Base-by-base conservation (phyloP, 2,888 invertebrate species). In the Conistra vaccinii region DNA sequence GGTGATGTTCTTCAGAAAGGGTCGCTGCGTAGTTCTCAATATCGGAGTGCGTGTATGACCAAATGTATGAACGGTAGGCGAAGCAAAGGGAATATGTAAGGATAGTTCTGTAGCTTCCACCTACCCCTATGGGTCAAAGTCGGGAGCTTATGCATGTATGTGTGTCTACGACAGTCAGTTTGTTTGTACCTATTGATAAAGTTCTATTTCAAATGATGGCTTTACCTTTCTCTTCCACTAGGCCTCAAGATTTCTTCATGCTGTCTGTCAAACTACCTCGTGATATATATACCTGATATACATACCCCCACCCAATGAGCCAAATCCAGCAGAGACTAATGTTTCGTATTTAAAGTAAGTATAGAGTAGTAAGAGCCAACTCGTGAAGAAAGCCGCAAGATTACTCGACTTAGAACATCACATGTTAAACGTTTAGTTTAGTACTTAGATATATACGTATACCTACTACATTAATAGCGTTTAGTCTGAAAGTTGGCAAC, bases 391-490 rank as follows among this genome's bases (percentile, higher is more conserved):
- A n/a, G 10, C 48, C 48, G n/a, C 23, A 71, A 32, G 23, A 67
- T 57, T 32, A 3, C 71, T 42, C 42, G 12, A 72, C 32, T 45
- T 39, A 58, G 3, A n/a, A 20, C 9, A 71, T 29, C 29, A 39
- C 45, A 58, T 58, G n/a, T 70, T 23, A 35, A 58, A 29, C n/a
- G 5, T 17, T 48, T 3, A 29, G n/a, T 29, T 35, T 12, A 32
- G 26, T 42, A 29, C 67, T 67, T 26, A 42, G 45, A 35, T 14
- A n/a, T n/a, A n/a, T n/a, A n/a, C n/a, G n/a, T n/a, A n/a, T n/a
- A n/a, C n/a, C n/a, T n/a, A 14, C 68, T 45, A 45, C 51, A 76
- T 69, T 61, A 68, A 53, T 76, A n/a, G n/a, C n/a, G n/a, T n/a
- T n/a, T n/a, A n/a, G n/a, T n/a, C n/a, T n/a, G n/a, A n/a, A n/a